Evolutionary conservation across 2,113 vertebrate species (phyloP).

Genomic region (Syngnathoides biaculeatus): DNA sequence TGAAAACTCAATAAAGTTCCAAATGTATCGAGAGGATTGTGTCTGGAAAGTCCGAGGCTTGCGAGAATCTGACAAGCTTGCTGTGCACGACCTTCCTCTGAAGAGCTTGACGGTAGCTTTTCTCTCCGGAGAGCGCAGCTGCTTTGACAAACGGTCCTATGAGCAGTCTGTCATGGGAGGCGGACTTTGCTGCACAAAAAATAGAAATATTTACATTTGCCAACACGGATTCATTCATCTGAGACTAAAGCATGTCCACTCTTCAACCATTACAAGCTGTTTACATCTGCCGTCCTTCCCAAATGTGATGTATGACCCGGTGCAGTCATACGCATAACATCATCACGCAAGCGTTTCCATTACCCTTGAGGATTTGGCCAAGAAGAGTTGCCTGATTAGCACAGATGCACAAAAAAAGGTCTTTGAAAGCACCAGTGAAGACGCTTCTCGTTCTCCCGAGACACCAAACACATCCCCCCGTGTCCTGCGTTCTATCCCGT

Average conservation of each 20-base stretch:
- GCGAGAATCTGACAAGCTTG: constrained; percentile 23
- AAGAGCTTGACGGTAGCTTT: constrained; percentile 15
- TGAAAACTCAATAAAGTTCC: not conserved
- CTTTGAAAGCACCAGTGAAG: constrained; percentile 23
- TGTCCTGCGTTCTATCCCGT: constrained; percentile 36
- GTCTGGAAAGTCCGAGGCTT: constrained; percentile 27
- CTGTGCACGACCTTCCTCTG: constrained; percentile 29
- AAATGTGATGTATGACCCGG: constrained; percentile 20
- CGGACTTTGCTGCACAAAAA: constrained; percentile 13
- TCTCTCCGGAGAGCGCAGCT: constrained; percentile 53
- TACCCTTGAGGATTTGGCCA: constrained; percentile 27
- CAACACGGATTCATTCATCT: constrained; percentile 12
- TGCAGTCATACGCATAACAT: constrained; percentile 14
- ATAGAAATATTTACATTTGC: constrained; percentile 10
- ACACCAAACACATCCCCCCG: constrained; percentile 52
- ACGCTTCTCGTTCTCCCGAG: constrained; percentile 39
- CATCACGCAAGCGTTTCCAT: constrained; percentile 23
- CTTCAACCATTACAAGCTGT: constrained; percentile 10
- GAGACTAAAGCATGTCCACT: constrained; percentile 11
- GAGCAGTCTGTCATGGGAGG: constrained; percentile 31
- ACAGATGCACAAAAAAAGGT: constrained; percentile 27
- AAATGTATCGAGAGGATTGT: not conserved
- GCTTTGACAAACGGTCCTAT: constrained; percentile 27
- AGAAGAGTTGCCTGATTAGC: constrained; percentile 22
- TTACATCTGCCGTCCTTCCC: constrained; percentile 22